Conservation (phyloP, 2,888 invertebrate species). For the Alitta virens region DNA sequence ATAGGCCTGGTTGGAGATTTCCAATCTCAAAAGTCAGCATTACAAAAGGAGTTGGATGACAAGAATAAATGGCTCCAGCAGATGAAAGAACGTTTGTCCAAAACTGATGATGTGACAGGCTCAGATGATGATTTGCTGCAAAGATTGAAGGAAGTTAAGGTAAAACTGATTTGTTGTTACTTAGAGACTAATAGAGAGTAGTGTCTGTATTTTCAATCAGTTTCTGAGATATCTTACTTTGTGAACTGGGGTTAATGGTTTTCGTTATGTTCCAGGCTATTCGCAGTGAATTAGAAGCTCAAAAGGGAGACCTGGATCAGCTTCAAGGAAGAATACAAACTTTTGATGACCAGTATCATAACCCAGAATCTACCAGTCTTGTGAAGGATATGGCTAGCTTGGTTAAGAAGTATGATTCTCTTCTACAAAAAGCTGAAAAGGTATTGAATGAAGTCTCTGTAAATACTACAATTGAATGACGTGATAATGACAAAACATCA, state of each 20-base stretch:
- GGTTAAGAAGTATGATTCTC: slow-evolving; percentile 66
- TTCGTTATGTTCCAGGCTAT: slow-evolving; percentile 54
- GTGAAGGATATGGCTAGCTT: slow-evolving; percentile 47
- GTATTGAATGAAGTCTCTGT: no score
- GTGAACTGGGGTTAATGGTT: no score
- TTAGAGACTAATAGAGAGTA: no score
- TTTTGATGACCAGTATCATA: slow-evolving; percentile 39
- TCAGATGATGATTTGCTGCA: slow-evolving; percentile 80
- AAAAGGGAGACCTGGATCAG: slow-evolving; percentile 74
- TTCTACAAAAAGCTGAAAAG: slow-evolving; percentile 76
- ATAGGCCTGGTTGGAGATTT: not conserved
- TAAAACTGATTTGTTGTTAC: not conserved
- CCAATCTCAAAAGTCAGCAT: not conserved
- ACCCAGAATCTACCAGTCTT: slow-evolving; percentile 47
- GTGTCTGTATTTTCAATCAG: no score
- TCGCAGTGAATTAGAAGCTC: slow-evolving; percentile 70
- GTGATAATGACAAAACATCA: no score
- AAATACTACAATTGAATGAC: no score
- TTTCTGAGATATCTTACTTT: no score
- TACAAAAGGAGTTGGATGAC: slow-evolving; percentile 4
- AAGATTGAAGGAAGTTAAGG: slow-evolving; percentile 73
- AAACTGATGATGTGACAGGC: slow-evolving; percentile 63
- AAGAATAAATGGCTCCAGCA: slow-evolving; percentile 36
- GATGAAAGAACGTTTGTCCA: slow-evolving; percentile 41
- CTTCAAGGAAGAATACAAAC: slow-evolving; percentile 69